Evolutionary conservation across 2,888 invertebrate genomes (phyloP).

Genomic region (Cryptocheilus praepositus): DNA sequence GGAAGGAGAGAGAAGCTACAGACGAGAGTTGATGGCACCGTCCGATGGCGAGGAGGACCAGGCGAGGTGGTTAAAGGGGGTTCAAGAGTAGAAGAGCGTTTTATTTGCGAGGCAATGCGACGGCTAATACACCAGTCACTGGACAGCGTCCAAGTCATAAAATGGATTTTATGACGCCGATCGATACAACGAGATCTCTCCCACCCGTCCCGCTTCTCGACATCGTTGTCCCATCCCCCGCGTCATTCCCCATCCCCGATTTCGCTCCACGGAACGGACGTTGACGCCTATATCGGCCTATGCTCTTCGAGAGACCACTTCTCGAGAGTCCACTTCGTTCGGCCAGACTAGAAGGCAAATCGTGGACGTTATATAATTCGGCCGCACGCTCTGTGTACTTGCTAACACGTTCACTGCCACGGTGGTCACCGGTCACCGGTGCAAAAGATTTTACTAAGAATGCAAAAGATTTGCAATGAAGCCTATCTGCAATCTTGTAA

Average conservation of each 20-base stretch:
- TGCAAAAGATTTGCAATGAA: too few relatives aligned
- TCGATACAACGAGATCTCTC: slow-evolving; percentile 70
- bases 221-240: slow-evolving; percentile 39
- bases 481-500: too few relatives aligned
- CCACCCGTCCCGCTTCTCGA: slow-evolving; percentile 46
- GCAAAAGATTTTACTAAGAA: too few relatives aligned
- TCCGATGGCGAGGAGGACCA: slow-evolving; percentile 53
- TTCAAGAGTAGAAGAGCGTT: slow-evolving; percentile 69
- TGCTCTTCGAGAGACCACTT: slow-evolving; percentile 50
- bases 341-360: slow-evolving; percentile 29
- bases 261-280: slow-evolving; percentile 36
- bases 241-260: slow-evolving; percentile 28
- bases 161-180: slow-evolving; percentile 73
- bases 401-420: too few relatives aligned
- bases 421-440: too few relatives aligned
- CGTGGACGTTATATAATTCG: slow-evolving; percentile 36
- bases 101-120: slow-evolving; percentile 73
- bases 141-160: slow-evolving; percentile 74
- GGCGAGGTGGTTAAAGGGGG: slow-evolving; percentile 61
- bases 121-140: slow-evolving; percentile 74
- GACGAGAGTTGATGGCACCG: slow-evolving; percentile 64
- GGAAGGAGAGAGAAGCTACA: slow-evolving; percentile 44
- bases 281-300: slow-evolving; percentile 55
- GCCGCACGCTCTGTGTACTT: slow-evolving; percentile 38
- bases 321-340: slow-evolving; percentile 56